Percentiles rank a stretch among this genome's conserved stretches.
These are phyloP conservation scores for Zonitis immaculata DNA, from an alignment of 2,888 invertebrate species.

Conservation along the genomic window DNA sequence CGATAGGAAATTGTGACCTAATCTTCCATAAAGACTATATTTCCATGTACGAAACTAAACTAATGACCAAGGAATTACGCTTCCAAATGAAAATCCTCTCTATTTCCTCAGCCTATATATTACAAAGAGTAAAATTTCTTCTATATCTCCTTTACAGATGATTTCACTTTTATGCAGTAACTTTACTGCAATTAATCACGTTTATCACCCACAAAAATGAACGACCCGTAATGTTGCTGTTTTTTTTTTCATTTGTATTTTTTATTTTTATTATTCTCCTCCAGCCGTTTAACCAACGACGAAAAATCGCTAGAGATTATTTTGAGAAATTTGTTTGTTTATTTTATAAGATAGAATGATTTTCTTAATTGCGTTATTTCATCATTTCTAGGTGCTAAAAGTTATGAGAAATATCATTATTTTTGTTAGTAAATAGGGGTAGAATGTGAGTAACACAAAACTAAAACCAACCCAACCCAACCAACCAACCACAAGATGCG, in stretches of 20 bases:
- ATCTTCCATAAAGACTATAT: neutral
- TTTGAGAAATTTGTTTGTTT: slow-evolving; percentile 13
- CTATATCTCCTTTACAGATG: slow-evolving; percentile 10
- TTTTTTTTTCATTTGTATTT: too few relatives aligned
- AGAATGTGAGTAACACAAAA: too few relatives aligned
- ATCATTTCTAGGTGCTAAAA: slow-evolving; percentile 22
- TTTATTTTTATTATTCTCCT: too few relatives aligned
- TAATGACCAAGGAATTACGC: slow-evolving; percentile 8
- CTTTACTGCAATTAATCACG: slow-evolving; percentile 17
- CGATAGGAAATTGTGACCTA: neutral
- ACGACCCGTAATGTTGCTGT: neutral
- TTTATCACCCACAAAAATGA: slow-evolving; percentile 15
- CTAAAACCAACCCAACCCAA: too few relatives aligned
- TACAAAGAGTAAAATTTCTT: neutral
- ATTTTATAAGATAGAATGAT: slow-evolving; percentile 8
- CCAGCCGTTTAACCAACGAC: too few relatives aligned
- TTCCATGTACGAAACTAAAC: neutral
- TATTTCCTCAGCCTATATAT: neutral
- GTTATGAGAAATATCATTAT: slow-evolving; percentile 23
- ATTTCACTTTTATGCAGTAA: slow-evolving; percentile 16
- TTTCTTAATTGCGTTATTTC: slow-evolving; percentile 25
- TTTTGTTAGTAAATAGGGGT: too few relatives aligned
- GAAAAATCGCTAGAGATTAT: slow-evolving; percentile 9
- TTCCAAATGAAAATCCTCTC: slow-evolving; percentile 8
- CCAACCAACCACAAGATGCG: slow-evolving; percentile 20